These are phyloP conservation scores for Myodes glareolus DNA, from an alignment of 2,113 vertebrate genomes.

Conservation along the genomic window DNA sequence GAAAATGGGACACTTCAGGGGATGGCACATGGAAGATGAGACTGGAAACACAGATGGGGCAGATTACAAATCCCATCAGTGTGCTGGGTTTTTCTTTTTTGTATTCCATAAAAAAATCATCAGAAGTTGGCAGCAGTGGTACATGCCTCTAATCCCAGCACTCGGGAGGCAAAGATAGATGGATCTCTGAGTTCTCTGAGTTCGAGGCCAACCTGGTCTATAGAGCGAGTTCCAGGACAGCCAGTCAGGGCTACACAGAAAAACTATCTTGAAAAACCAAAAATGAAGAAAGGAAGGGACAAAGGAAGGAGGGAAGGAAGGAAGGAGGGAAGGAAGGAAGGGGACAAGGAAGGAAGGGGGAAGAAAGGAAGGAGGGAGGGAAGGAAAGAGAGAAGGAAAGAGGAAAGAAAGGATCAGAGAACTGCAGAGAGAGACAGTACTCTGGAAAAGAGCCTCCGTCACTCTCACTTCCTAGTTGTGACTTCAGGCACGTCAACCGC, in stretches of 20 bases:
- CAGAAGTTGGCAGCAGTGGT: not conserved
- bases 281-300: not conserved
- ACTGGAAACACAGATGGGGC: not conserved
- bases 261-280: not conserved
- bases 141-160: not conserved
- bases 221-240: not conserved
- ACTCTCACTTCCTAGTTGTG: not conserved
- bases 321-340: not conserved
- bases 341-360: not conserved
- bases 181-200: not conserved
- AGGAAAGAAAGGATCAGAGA: not conserved
- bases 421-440: not conserved
- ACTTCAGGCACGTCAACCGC: not conserved
- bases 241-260: not conserved
- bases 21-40: not conserved
- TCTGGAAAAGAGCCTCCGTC: not conserved
- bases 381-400: too few species aligned
- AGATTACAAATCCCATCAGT: not conserved
- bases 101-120: constrained; percentile 50
- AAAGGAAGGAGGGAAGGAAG: not conserved
- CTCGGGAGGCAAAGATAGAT: not conserved
- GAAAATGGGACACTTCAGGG: not conserved
- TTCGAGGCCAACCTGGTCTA: not conserved
- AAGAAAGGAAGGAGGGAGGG: rapidly evolving
- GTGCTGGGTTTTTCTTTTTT: not conserved